Evolutionary conservation across 2,113 vertebrate species (phyloP).

Genomic region (Austrofundulus limnaeus): DNA sequence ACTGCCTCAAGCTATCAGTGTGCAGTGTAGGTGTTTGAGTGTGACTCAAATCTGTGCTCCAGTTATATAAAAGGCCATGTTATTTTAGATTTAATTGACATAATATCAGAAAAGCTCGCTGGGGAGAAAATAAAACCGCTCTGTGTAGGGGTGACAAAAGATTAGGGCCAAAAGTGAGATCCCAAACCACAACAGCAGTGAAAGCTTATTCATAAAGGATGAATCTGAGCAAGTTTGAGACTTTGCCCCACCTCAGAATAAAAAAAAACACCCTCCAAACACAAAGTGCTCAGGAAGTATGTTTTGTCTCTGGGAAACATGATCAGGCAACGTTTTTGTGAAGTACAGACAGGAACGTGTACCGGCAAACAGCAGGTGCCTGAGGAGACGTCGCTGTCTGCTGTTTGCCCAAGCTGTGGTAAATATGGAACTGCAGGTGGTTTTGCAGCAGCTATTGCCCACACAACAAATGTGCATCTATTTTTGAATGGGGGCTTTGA

Average conservation of each 20-base stretch:
- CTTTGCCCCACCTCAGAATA: not conserved
- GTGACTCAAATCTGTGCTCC: slow-evolving; percentile 41
- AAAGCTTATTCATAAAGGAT: slow-evolving; percentile 45
- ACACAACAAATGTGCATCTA: slow-evolving; percentile 48
- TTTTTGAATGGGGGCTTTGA: slow-evolving; percentile 17
- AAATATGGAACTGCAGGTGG: slow-evolving; percentile 69
- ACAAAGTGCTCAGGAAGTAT: slow-evolving; percentile 40
- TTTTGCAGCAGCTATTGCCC: slow-evolving; percentile 51
- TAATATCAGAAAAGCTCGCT: slow-evolving; percentile 44
- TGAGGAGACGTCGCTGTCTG: slow-evolving; percentile 33
- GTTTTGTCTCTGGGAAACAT: slow-evolving; percentile 52
- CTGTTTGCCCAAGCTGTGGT: slow-evolving; percentile 67
- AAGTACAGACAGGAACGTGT: slow-evolving; percentile 45
- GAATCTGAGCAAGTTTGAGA: slow-evolving; percentile 47
- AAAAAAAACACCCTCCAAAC: slow-evolving; percentile 25
- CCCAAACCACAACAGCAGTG: slow-evolving; percentile 39
- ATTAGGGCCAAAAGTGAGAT: slow-evolving; percentile 35
- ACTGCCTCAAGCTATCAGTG: slow-evolving; percentile 5
- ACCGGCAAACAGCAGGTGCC: slow-evolving; percentile 51
- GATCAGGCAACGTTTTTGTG: slow-evolving; percentile 48
- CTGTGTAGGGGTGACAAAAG: slow-evolving; percentile 21
- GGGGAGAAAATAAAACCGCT: slow-evolving; percentile 30
- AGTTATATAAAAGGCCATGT: slow-evolving; percentile 29
- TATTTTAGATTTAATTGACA: slow-evolving; percentile 54
- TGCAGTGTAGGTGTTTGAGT: slow-evolving; percentile 15